Percentiles rank a stretch among this genome's conserved stretches.
These are phyloP conservation scores for Drosophila pandora DNA, from an alignment of 1,140 invertebrate genomes.

Conservation along the genomic window DNA sequence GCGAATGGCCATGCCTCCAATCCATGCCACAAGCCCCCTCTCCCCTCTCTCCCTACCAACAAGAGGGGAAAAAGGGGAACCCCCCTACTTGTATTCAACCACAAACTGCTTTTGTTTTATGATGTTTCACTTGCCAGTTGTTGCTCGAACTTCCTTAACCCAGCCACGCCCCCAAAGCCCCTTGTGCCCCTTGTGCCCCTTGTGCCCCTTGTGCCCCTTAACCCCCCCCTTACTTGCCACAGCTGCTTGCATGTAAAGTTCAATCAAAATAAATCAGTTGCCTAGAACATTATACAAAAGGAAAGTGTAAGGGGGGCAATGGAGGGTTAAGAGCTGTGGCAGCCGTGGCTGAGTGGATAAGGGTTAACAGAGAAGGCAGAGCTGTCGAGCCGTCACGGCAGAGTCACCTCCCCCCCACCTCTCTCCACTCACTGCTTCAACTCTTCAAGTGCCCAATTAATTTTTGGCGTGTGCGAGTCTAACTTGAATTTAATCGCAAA, in stretches of 20 bases:
- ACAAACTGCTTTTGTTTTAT: slow-evolving; percentile 62
- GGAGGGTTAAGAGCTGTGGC: background rate
- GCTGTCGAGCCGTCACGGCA: slow-evolving; percentile 56
- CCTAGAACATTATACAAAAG: slow-evolving; percentile 57
- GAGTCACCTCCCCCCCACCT: background rate
- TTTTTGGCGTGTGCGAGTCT: slow-evolving; percentile 60
- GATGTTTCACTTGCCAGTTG: slow-evolving; percentile 57
- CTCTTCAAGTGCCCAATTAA: slow-evolving; percentile 62
- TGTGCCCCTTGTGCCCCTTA: background rate
- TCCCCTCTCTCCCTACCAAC: slow-evolving; percentile 6
- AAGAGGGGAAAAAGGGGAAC: background rate
- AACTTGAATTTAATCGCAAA: slow-evolving; percentile 57
- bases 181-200: background rate
- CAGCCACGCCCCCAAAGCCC: background rate
- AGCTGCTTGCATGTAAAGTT: slow-evolving; percentile 74
- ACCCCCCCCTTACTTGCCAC: slow-evolving; percentile 26
- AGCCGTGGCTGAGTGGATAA: slow-evolving; percentile 16
- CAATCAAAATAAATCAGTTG: slow-evolving; percentile 81
- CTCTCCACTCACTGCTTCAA: slow-evolving; percentile 16
- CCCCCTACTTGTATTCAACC: slow-evolving; percentile 33
- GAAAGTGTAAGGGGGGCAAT: background rate
- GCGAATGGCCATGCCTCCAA: slow-evolving; percentile 46
- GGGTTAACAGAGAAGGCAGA: slow-evolving; percentile 44
- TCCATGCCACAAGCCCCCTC: background rate
- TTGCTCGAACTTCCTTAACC: slow-evolving; percentile 29